Base-by-base conservation (phyloP, 2,113 vertebrate species). In the Benitochromis conjunctus region DNA sequence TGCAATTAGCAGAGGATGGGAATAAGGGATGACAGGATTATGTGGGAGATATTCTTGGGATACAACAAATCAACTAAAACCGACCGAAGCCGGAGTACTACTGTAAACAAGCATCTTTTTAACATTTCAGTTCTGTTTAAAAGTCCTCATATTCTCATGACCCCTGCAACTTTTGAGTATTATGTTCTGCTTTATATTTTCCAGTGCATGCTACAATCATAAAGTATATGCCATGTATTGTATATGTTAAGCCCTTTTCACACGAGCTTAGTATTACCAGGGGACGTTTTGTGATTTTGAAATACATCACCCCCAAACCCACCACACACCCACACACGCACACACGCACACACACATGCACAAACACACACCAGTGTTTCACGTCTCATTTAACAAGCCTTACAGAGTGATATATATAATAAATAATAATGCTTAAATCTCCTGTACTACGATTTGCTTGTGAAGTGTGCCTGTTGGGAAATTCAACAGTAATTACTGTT, bases 1-100 rank as follows among this genome's bases (percentile, higher is more conserved):
- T 86, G 90, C 80, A 92, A 91, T 94, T 92, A 93, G 84, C 66
- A 11, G 69, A 87, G 34, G 80, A 86, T 14, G 18, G 64, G 69
- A 86, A 88, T 80, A 80, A 88, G 29, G 78, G 36, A 84, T 82
- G 92, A 77, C 58, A 80, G 86, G 86, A 86, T 82, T 84, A 88
- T 62, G 29, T 55, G 56, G 79, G 79, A 90, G 85, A 90, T 83
- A 84, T 60, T 77, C 10, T 5, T 13, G 16, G 62, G 79, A 83
- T 79, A 56, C 79, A 58, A 41, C 84, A 79, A 57, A 80, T 89
- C 80, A 91, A 62, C 43, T 19, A 21, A 43, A 84, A 89, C 21
- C 38, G 83, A 79, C 51, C 3, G 14, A 26, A 83, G 88, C 26
- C 21, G 36, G 51, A 76, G 84, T 9, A 9, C 55, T 31, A 64